Evolutionary conservation across 2,797 vertebrate species (phyloP).

Genomic region (Microctenopoma lineatum): DNA sequence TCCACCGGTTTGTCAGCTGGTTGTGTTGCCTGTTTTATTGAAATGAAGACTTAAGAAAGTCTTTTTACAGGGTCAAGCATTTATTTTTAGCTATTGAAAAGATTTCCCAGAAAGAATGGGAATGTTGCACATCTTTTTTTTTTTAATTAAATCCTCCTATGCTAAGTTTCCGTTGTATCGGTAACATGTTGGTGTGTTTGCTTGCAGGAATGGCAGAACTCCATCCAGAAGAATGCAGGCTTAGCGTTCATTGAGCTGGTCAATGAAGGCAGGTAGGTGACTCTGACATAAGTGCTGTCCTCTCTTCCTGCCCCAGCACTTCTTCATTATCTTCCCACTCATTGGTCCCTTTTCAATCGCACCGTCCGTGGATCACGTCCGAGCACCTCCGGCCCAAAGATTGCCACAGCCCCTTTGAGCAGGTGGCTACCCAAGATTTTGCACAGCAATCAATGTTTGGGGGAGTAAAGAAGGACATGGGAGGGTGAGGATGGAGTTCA

Average conservation of each 20-base stretch:
- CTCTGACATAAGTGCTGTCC: conserved; percentile 3
- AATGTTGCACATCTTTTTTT: too few relatives aligned
- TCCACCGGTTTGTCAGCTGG: conserved; percentile 57
- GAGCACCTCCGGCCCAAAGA: conserved; percentile 13
- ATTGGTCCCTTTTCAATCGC: conserved; percentile 44
- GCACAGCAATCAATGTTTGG: conserved; percentile 70
- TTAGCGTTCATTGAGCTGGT: conserved; percentile 95
- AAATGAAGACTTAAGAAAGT: background rate
- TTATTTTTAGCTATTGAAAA: too few relatives aligned
- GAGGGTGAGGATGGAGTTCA: conserved; percentile 68
- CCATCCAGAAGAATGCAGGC: conserved; percentile 96
- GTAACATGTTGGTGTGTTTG: conserved; percentile 16
- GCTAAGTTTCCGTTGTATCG: background rate
- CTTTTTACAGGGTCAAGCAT: background rate
- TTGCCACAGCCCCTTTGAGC: conserved; percentile 40
- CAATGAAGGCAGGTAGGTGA: conserved; percentile 92
- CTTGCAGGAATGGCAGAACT: conserved; percentile 94
- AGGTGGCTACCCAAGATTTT: conserved; percentile 53
- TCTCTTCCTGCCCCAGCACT: conserved; percentile 21
- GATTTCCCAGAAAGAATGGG: too few relatives aligned
- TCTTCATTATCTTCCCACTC: conserved; percentile 57
- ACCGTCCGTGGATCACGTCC: conserved; percentile 31
- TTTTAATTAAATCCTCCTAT: too few relatives aligned
- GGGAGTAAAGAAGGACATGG: conserved; percentile 43
- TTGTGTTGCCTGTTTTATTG: conserved; percentile 19